A percentile compares a stretch with the other conserved stretches of the same genome.
Conservation (phyloP, 2,888 invertebrate genomes). For the Spicauda simplicius region DNA sequence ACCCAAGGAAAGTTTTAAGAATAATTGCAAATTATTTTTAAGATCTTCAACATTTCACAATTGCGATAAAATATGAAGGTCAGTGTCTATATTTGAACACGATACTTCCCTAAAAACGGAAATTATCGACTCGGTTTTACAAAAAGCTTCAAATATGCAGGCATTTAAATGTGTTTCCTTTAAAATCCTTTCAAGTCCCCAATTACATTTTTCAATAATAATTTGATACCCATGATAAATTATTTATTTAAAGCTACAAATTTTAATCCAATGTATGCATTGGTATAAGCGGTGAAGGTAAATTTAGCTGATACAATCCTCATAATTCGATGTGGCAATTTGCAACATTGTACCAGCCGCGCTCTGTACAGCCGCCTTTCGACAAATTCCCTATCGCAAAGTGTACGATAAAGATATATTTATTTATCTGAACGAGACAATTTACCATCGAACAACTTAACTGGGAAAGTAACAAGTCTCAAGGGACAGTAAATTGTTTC, state of each 20-base stretch:
- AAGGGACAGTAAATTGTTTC: constrained; percentile 45
- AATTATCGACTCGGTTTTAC: too few species aligned
- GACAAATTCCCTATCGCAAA: constrained; percentile 16
- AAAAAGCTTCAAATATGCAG: too few species aligned
- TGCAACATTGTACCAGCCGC: constrained; percentile 9
- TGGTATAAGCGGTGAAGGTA: neutral
- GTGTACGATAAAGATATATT: constrained; percentile 11
- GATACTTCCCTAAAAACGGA: too few species aligned
- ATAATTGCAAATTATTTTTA: too few species aligned
- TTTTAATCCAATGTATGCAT: neutral
- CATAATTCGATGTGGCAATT: constrained; percentile 19
- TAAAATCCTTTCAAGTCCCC: too few species aligned
- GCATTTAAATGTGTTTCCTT: too few species aligned
- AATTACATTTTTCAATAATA: neutral
- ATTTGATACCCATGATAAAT: neutral
- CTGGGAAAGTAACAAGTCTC: constrained; percentile 46
- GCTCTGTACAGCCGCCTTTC: constrained; percentile 8
- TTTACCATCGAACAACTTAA: constrained; percentile 17
- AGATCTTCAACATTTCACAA: too few species aligned
- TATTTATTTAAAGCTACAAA: neutral
- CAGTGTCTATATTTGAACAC: too few species aligned
- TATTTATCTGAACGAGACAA: constrained; percentile 11
- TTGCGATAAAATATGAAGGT: too few species aligned
- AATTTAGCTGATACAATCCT: constrained; percentile 18
- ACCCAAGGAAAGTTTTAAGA: too few species aligned